Percentiles rank a stretch among this genome's conserved stretches.
These are phyloP conservation scores for Megathymus violae DNA, from an alignment of 1,140 invertebrate species.

Conservation along the genomic window DNA sequence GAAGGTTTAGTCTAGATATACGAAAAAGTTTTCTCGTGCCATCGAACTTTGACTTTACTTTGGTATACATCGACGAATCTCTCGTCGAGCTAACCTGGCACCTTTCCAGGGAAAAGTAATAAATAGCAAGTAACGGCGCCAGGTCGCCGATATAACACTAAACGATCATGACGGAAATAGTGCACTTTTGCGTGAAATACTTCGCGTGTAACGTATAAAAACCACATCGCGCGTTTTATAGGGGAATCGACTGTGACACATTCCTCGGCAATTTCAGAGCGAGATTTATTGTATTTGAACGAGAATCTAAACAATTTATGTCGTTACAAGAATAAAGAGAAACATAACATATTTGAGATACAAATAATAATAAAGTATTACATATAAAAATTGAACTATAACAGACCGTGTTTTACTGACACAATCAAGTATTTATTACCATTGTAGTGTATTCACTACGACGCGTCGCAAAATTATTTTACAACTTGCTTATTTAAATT, in stretches of 20 bases:
- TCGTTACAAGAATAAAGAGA: not conserved
- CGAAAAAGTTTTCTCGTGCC: constrained; percentile 47
- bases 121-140: constrained; percentile 72
- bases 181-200: constrained; percentile 57
- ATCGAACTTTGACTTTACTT: constrained; percentile 78
- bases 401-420: too few relatives aligned
- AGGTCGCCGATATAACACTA: constrained; percentile 60
- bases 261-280: not conserved
- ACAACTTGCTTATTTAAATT: too few relatives aligned
- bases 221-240: constrained; percentile 9
- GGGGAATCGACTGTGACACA: not conserved
- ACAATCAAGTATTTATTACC: too few relatives aligned
- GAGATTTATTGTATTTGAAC: not conserved
- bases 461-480: too few relatives aligned
- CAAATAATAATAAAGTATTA: constrained; percentile 1
- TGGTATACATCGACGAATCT: constrained; percentile 59
- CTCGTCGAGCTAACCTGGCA: constrained; percentile 63
- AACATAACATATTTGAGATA: not conserved
- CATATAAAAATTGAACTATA: too few relatives aligned
- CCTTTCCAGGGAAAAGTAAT: constrained; percentile 71
- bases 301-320: not conserved
- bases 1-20: constrained; percentile 12
- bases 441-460: too few relatives aligned
- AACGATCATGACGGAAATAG: constrained; percentile 71
- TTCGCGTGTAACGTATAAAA: constrained; percentile 39